Evolutionary conservation across 2,888 invertebrate species (phyloP).

Genomic region (Agrotis clavis): DNA sequence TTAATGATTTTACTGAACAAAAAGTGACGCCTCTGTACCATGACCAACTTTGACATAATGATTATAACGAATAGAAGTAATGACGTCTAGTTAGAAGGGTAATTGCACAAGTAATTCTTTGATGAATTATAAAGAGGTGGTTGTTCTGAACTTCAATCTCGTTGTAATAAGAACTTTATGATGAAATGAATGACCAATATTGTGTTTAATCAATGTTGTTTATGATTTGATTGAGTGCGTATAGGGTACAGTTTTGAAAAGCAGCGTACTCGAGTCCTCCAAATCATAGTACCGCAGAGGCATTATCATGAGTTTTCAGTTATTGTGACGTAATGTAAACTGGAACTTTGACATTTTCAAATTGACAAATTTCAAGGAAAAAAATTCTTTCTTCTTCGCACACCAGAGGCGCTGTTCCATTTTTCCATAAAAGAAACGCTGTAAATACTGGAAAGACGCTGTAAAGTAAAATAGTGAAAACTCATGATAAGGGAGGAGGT

Average conservation of each 20-base stretch:
- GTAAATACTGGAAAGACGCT: no score
- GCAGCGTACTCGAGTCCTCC: background rate
- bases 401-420: no score
- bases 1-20: slow-evolving; percentile 75
- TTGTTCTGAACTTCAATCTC: slow-evolving; percentile 24
- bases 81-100: slow-evolving; percentile 30
- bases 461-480: no score
- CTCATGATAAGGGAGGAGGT: no score
- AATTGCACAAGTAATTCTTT: slow-evolving; percentile 42
- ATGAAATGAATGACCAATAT: slow-evolving; percentile 19
- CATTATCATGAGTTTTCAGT: no score
- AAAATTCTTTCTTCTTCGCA: no score
- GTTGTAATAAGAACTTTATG: slow-evolving; percentile 2
- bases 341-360: no score
- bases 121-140: slow-evolving; percentile 21
- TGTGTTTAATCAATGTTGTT: background rate
- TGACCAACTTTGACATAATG: slow-evolving; percentile 63
- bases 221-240: background rate
- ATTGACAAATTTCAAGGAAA: no score
- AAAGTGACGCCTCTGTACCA: slow-evolving; percentile 68
- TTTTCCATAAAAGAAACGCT: no score
- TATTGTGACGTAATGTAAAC: no score
- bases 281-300: background rate
- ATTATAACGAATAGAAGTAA: slow-evolving; percentile 53
- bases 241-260: background rate